A percentile compares a stretch with the other conserved stretches of the same genome.
These are phyloP conservation scores for Dendrocincla tyrannina DNA, from an alignment of 2,797 vertebrate species.

Conservation along the genomic window DNA sequence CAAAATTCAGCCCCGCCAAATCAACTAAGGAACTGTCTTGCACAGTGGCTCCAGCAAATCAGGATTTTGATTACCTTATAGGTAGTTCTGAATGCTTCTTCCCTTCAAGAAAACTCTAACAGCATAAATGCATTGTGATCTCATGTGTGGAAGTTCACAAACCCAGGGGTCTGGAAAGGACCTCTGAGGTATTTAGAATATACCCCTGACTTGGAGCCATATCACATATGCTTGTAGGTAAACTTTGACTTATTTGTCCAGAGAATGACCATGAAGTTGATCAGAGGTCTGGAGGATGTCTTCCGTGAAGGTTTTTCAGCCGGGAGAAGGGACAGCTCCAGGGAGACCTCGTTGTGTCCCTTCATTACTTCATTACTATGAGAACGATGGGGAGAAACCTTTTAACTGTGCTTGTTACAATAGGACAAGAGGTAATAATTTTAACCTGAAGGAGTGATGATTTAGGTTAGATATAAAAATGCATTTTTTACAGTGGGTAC, in stretches of 20 bases:
- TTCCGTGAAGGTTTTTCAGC: neutral
- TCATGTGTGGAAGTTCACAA: accelerated
- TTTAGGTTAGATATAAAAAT: neutral
- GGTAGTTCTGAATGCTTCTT: neutral
- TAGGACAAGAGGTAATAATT: neutral
- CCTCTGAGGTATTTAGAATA: neutral
- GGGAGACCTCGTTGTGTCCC: neutral
- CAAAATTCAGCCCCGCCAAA: neutral
- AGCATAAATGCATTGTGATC: neutral
- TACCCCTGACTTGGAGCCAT: neutral
- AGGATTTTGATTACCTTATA: neutral
- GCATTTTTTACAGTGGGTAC: neutral
- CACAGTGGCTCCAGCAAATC: neutral
- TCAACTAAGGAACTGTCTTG: neutral
- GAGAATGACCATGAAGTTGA: neutral
- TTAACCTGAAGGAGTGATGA: neutral
- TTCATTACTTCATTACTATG: neutral
- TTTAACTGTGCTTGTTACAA: neutral
- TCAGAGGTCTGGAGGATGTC: neutral
- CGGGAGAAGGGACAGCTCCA: neutral
- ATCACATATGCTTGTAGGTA: neutral
- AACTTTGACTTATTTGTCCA: neutral
- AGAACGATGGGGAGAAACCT: neutral
- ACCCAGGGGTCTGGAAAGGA: neutral
- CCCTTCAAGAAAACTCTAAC: neutral